Base-by-base conservation (phyloP, 2,797 vertebrate species). In the Galaxias olidus region DNA sequence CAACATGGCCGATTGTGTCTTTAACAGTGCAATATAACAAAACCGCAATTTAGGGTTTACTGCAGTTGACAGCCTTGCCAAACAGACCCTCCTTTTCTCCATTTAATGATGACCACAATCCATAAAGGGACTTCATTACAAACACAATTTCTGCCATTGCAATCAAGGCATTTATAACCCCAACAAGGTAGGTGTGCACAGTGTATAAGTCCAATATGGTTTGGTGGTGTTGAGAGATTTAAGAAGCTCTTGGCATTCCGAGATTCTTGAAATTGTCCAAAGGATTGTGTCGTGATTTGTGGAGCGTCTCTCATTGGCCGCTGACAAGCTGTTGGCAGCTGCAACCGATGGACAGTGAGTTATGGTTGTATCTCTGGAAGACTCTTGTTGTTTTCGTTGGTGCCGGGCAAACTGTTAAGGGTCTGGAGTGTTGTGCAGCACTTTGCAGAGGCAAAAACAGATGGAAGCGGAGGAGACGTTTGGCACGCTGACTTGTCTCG, bases 391-490 rank as follows among this genome's bases (percentile, higher is more conserved):
- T 70, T 73, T 74, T 80, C 61, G 65, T 68, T 55, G 58, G 62
- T 74, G 57, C 78, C 68, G 77, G 63, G 68, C 71, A 77, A 75
- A 80, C n/a, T n/a, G n/a, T n/a, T n/a, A n/a, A n/a, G n/a, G n/a
- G n/a, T n/a, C n/a, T n/a, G n/a, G n/a, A n/a, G n/a, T n/a, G n/a
- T n/a, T 69, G 5, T 30, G 71, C 73, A 71, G 57, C 79, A 83
- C 72, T 73, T 78, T 76, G 69, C 68, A 45, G 64, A 68, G 56
- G 70, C 59, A 72, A 74, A n/a, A 82, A 78, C 87, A 86, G 85
- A 88, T 84, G 85, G 79, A 64, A 82, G 71, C 75, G 66, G 73
- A 64, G 74, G 63, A n/a, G 64, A 70, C 66, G 76, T 79, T 77
- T 86, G 80, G 77, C 72, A 68, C 20, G 0, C 40, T 0, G 47